Conservation (phyloP, 2,888 invertebrate genomes). For the Galeopsomyia nigrocyanea region DNA sequence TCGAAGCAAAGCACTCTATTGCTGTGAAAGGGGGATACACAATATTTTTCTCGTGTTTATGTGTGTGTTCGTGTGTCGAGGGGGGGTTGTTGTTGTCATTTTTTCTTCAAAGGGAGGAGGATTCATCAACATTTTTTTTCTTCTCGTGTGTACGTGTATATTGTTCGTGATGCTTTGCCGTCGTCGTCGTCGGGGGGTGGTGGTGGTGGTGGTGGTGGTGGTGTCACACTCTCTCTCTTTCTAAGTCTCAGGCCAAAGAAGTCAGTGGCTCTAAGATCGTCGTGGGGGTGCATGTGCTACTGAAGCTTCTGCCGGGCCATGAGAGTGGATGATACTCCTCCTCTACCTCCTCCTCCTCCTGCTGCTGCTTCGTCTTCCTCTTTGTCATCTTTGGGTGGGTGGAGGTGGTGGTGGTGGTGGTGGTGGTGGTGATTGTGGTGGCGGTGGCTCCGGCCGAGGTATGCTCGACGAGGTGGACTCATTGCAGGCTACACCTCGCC, state of each 20-base stretch:
- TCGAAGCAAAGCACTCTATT: constrained; percentile 41
- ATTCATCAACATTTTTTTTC: constrained; percentile 10
- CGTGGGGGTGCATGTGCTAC: background rate
- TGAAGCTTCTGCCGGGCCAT: constrained; percentile 6
- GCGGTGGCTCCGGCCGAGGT: constrained; percentile 30
- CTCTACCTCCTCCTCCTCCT: constrained; percentile 14
- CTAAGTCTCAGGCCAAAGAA: constrained; percentile 5
- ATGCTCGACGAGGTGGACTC: constrained; percentile 70
- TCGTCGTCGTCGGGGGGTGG: too few species aligned
- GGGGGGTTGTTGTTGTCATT: background rate
- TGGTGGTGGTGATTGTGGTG: background rate
- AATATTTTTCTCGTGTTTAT: constrained; percentile 1
- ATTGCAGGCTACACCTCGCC: constrained; percentile 97
- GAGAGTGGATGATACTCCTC: constrained; percentile 27
- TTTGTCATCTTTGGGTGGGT: constrained; percentile 43
- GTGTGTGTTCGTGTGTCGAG: constrained; percentile 17
- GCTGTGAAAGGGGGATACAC: background rate
- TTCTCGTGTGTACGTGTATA: background rate
- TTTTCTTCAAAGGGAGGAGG: background rate
- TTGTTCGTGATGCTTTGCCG: too few species aligned
- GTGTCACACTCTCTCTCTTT: background rate
- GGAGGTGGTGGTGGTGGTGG: constrained; percentile 30
- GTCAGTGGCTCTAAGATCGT: background rate
- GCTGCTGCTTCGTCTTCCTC: constrained; percentile 25
- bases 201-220: too few species aligned